Percentiles rank a stretch among this genome's conserved stretches.
These are phyloP conservation scores for Acrossocheilus fasciatus DNA, from an alignment of 2,797 vertebrate species.

Conservation along the genomic window DNA sequence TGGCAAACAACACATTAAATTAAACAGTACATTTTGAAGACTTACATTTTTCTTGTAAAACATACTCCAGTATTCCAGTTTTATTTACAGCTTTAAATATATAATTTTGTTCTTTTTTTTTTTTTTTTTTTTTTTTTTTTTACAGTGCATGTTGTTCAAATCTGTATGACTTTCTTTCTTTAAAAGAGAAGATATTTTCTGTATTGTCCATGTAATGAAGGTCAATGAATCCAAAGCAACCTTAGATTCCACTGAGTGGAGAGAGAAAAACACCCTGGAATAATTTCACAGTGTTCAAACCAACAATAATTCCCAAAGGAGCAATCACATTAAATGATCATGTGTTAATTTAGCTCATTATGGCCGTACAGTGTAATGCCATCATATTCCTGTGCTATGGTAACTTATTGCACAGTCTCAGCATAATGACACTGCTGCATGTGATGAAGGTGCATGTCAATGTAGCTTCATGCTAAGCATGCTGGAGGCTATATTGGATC, in stretches of 20 bases:
- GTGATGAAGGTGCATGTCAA: conserved; percentile 1
- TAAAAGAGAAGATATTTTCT: neutral
- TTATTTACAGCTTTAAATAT: neutral
- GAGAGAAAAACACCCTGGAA: neutral
- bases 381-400: neutral
- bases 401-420: conserved; percentile 2
- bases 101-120: neutral
- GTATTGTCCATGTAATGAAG: neutral
- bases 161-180: neutral
- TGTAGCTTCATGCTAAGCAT: conserved; percentile 24
- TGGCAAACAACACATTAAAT: too few relatives aligned
- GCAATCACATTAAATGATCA: neutral
- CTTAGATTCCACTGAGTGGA: neutral
- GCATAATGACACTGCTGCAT: neutral
- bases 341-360: conserved; percentile 8
- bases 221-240: neutral
- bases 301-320: neutral
- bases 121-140: neutral
- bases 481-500: conserved; percentile 29
- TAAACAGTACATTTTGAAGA: neutral
- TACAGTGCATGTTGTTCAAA: neutral
- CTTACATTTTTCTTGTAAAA: neutral
- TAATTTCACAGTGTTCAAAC: neutral
- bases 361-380: neutral
- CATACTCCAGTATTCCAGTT: neutral